These are phyloP conservation scores for Torymus texanus DNA, from an alignment of 2,888 invertebrate species.

Conservation along the genomic window DNA sequence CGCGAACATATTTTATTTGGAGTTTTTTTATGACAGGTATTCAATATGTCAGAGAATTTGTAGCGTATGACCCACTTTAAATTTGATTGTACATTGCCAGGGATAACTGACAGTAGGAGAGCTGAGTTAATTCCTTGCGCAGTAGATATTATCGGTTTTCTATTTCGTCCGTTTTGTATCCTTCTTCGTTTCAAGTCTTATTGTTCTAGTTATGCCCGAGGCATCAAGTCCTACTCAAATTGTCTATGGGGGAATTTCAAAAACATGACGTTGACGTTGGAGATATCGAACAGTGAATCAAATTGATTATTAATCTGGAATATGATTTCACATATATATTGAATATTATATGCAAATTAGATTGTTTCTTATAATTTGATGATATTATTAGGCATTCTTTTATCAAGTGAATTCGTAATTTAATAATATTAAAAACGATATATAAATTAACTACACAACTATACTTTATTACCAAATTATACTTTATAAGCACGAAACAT, in stretches of 20 bases:
- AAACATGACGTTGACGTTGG: background rate
- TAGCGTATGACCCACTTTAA: constrained; percentile 44
- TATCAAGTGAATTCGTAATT: no score
- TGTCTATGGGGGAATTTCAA: background rate
- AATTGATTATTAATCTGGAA: no score
- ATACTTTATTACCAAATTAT: no score
- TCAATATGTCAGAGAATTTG: constrained; percentile 21
- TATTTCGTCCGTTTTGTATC: constrained; percentile 14
- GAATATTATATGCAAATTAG: no score
- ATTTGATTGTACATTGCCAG: constrained; percentile 22
- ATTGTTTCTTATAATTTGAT: no score
- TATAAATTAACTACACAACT: no score
- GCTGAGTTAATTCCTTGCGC: constrained; percentile 33
- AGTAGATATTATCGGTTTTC: constrained; percentile 37
- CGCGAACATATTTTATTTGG: background rate
- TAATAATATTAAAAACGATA: no score
- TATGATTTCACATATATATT: no score
- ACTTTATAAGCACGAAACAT: no score
- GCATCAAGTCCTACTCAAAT: background rate
- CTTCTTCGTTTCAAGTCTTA: constrained; percentile 21
- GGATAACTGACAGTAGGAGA: constrained; percentile 39
- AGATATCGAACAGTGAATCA: no score
- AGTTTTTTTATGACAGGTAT: constrained; percentile 3
- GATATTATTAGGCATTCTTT: no score
- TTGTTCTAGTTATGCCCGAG: constrained; percentile 23